Evolutionary conservation across 2,888 invertebrate species (phyloP).

Genomic region (Orgyia antiqua): DNA sequence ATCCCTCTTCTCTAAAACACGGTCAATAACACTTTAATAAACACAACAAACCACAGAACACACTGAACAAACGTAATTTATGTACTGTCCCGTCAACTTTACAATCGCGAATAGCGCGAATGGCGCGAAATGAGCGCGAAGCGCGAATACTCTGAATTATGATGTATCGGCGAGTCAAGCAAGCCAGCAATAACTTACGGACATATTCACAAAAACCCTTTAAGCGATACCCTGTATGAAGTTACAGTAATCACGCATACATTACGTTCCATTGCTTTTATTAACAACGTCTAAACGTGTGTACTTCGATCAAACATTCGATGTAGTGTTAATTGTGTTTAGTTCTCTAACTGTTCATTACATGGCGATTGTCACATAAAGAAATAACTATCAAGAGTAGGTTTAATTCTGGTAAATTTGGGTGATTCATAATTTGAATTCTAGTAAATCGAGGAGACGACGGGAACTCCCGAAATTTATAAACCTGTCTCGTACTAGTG

Average conservation of each 20-base stretch:
- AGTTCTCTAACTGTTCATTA: too few species aligned
- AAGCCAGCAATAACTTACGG: slow-evolving; percentile 16
- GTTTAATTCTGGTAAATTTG: too few species aligned
- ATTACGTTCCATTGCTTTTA: slow-evolving; percentile 9
- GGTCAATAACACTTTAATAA: too few species aligned
- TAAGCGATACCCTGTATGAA: slow-evolving; percentile 1
- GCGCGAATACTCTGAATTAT: too few species aligned
- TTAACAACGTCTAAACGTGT: slow-evolving; percentile 4
- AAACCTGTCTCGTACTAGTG: too few species aligned
- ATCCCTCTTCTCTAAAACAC: too few species aligned
- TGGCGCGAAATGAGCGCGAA: neutral
- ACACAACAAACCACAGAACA: slow-evolving; percentile 4
- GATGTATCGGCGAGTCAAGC: slow-evolving; percentile 3
- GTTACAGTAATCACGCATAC: slow-evolving; percentile 1
- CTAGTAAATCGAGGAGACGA: too few species aligned
- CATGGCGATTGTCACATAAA: too few species aligned
- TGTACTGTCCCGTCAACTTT: slow-evolving; percentile 37
- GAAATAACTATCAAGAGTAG: too few species aligned
- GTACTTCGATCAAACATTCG: slow-evolving; percentile 11
- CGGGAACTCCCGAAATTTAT: too few species aligned
- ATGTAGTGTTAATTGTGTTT: too few species aligned
- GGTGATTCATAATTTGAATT: too few species aligned
- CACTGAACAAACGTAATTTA: slow-evolving; percentile 12
- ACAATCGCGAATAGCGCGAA: slow-evolving; percentile 32
- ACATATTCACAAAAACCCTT: slow-evolving; percentile 19